Base-by-base conservation (phyloP, 2,113 vertebrate species). In the Rhynchomys soricoides region DNA sequence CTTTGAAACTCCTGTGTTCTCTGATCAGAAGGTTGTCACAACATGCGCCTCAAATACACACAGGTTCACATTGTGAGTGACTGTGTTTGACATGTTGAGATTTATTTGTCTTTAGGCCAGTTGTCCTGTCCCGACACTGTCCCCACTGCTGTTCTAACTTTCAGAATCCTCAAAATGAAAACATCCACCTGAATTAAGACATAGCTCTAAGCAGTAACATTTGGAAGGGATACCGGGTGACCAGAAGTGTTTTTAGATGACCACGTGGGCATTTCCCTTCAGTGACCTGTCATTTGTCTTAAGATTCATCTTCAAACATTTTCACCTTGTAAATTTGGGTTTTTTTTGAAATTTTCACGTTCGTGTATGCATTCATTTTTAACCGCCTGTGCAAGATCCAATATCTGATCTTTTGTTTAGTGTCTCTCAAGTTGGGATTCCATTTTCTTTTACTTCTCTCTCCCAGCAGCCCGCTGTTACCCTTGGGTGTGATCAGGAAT, bases 81-180 rank as follows among this genome's bases (percentile, higher is more conserved):
- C 82, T 95, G 92, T 24, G 29, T 86, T 90, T 68, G 74, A 85
- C n/a, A 77, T 10, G n/a, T 85, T 88, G 45, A 78, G 74, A 79
- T 85, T 66, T 94, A 79, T 85, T 66, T 94, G 40, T 50, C 64
- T 89, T 91, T 21, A 75, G 75, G 37, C 66, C 66, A 16, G 26
- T 12, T 68, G 64, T 12, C 64, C 29, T 29, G 31, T 34, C 31
- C 31, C 64, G 29, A 66, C 64, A 31, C 64, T 68, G 66, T 34
- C 10, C 43, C 45, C 12, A 3, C 31, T 43, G 17, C 74, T 82
- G 9, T 86, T 89, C 94, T 26, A 75, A 82, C 86, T 77, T 62
- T 93, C 22, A n/a, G 4, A 94, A 88, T 73, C 62, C 43, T 95
- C 62, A 17, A 48, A 92, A 83, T 73, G 66, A 95, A 93, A 94